phyloP scores from a whole-genome alignment of 1,140 invertebrate genomes.

The Neodiprion fabricii region DNA sequence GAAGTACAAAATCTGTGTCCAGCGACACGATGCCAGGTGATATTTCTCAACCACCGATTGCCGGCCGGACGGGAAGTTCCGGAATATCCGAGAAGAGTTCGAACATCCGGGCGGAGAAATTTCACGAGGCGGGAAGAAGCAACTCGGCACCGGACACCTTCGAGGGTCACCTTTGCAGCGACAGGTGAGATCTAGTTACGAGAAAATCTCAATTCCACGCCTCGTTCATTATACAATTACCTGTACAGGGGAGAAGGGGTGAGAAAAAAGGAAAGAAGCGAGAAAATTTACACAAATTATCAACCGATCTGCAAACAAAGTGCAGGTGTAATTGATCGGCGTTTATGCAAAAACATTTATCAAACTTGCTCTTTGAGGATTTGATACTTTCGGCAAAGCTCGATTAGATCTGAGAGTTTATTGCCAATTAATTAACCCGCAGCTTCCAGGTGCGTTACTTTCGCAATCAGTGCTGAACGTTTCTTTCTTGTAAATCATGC shows the following conservation, averaged over 20 bases:
- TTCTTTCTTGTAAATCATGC: no score
- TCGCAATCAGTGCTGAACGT: no score
- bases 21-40: slow-evolving; percentile 28
- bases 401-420: no score
- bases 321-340: neutral
- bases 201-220: slow-evolving; percentile 3
- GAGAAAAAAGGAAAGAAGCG: neutral
- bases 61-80: slow-evolving; percentile 29
- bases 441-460: no score
- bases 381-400: no score
- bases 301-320: neutral
- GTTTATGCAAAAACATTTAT: no score
- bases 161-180: slow-evolving; percentile 59
- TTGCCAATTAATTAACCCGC: no score
- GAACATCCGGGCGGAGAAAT: slow-evolving; percentile 42
- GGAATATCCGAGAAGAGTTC: slow-evolving; percentile 24
- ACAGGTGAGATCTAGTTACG: slow-evolving; percentile 48
- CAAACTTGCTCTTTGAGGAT: no score
- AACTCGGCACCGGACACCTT: slow-evolving; percentile 80
- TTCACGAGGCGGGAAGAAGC: slow-evolving; percentile 67
- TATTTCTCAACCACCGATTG: slow-evolving; percentile 24
- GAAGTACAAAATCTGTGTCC: slow-evolving; percentile 32
- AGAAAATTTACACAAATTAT: neutral
- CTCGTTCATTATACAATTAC: neutral
- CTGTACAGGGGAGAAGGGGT: neutral